phyloP scores from a whole-genome alignment of 2,888 invertebrate genomes.

The Trachelus troglodyta region DNA sequence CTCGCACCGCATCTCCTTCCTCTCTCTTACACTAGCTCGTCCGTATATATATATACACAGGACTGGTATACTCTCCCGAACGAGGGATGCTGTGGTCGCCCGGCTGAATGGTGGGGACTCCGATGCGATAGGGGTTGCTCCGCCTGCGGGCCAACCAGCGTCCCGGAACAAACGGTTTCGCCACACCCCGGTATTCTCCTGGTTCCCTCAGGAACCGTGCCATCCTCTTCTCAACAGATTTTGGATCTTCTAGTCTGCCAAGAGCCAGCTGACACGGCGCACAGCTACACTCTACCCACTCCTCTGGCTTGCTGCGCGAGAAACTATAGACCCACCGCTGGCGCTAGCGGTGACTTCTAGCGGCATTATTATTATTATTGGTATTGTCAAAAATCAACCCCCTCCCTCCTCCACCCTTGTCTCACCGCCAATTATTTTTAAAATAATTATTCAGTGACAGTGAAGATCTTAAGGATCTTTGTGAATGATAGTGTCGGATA shows the following conservation, averaged over 20 bases:
- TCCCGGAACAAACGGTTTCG: constrained; percentile 55
- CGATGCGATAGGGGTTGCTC: constrained; percentile 63
- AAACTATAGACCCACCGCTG: not conserved
- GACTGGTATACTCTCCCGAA: not conserved
- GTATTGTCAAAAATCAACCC: not conserved
- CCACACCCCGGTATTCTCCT: constrained; percentile 63
- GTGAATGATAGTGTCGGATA: not conserved
- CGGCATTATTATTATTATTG: not conserved
- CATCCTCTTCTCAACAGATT: constrained; percentile 64
- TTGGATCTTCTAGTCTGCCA: constrained; percentile 62
- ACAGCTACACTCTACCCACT: constrained; percentile 44
- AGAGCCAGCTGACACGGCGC: constrained; percentile 64
- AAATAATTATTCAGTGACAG: not conserved
- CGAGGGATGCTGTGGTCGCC: constrained; percentile 52
- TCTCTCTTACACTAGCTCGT: not conserved
- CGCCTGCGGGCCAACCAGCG: constrained; percentile 65
- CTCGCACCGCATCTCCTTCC: constrained; percentile 17
- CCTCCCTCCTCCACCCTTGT: not conserved
- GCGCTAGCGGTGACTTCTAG: not conserved
- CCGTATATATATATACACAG: not conserved
- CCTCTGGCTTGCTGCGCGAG: constrained; percentile 27
- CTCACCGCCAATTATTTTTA: not conserved
- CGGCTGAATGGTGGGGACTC: constrained; percentile 28
- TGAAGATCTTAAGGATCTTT: not conserved
- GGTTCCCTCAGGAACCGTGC: constrained; percentile 54